A percentile compares a stretch with the other conserved stretches of the same genome.
Evolutionary conservation across 2,113 vertebrate species (phyloP).

Genomic region (Elephantulus edwardii): DNA sequence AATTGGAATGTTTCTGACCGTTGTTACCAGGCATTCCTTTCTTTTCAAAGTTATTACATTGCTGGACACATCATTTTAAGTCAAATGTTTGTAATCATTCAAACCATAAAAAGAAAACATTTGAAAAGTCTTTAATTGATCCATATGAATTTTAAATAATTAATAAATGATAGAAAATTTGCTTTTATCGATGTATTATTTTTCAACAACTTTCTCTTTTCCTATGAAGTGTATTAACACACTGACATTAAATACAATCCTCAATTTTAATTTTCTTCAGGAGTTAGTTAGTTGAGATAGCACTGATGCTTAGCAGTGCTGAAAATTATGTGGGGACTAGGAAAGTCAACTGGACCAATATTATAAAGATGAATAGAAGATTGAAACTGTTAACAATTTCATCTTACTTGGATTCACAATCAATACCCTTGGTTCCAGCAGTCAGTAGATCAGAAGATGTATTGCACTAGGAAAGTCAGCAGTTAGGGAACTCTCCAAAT

Average conservation of each 20-base stretch:
- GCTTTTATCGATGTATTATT: conserved; percentile 61
- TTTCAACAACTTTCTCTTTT: conserved; percentile 32
- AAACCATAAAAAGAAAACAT: conserved; percentile 29
- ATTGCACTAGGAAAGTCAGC: too few relatives aligned
- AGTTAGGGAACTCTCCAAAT: too few relatives aligned
- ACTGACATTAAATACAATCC: not conserved
- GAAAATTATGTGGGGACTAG: not conserved
- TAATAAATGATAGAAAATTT: conserved; percentile 72
- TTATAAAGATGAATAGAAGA: too few relatives aligned
- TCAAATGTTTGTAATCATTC: conserved; percentile 63
- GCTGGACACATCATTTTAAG: conserved; percentile 60
- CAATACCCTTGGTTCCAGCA: too few relatives aligned
- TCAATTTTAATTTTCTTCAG: not conserved
- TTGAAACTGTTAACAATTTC: too few relatives aligned
- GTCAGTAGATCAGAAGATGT: too few relatives aligned
- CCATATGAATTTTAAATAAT: conserved; percentile 56
- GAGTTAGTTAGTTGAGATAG: not conserved
- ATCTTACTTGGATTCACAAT: too few relatives aligned
- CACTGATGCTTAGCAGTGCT: not conserved
- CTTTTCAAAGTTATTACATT: conserved; percentile 45
- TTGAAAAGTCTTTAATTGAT: conserved; percentile 17
- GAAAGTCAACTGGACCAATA: too few relatives aligned
- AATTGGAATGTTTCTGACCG: not conserved
- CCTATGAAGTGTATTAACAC: not conserved
- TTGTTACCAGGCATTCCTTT: not conserved